A percentile compares a stretch with the other conserved stretches of the same genome.
Conservation (phyloP, 2,113 vertebrate species). For the Corythaeola cristata region DNA sequence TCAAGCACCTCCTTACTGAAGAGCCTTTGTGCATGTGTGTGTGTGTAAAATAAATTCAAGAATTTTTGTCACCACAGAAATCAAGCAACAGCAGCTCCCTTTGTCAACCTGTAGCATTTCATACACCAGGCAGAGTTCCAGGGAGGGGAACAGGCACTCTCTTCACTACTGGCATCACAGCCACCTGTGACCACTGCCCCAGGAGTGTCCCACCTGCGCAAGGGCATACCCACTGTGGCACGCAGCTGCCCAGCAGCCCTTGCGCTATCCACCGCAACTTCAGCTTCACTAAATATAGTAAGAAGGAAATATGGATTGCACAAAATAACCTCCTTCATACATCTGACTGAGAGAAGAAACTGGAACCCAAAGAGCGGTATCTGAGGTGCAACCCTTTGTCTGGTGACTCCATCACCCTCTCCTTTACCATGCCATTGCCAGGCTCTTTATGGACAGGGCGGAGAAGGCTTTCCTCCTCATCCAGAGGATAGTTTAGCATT, state of each 20-base stretch:
- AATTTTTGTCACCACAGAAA: background rate
- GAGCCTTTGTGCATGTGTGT: background rate
- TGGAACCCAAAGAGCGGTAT: background rate
- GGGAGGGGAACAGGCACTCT: background rate
- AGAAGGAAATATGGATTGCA: background rate
- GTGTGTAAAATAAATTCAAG: background rate
- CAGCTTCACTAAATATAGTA: background rate
- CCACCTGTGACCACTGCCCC: fast-evolving
- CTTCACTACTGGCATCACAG: background rate
- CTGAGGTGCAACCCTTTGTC: background rate
- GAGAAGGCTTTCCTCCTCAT: background rate
- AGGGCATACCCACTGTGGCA: background rate
- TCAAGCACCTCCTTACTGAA: background rate
- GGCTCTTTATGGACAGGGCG: background rate
- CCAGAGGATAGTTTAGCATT: background rate
- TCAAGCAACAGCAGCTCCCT: background rate
- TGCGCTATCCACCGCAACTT: fast-evolving
- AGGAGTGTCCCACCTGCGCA: background rate
- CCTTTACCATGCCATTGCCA: background rate
- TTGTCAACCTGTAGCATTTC: background rate
- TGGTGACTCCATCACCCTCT: background rate
- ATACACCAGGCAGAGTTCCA: fast-evolving
- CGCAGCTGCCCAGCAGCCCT: background rate
- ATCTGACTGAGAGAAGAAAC: background rate
- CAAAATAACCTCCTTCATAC: background rate